These are phyloP conservation scores for Gryllus longicercus DNA, from an alignment of 2,888 invertebrate species.

Conservation along the genomic window DNA sequence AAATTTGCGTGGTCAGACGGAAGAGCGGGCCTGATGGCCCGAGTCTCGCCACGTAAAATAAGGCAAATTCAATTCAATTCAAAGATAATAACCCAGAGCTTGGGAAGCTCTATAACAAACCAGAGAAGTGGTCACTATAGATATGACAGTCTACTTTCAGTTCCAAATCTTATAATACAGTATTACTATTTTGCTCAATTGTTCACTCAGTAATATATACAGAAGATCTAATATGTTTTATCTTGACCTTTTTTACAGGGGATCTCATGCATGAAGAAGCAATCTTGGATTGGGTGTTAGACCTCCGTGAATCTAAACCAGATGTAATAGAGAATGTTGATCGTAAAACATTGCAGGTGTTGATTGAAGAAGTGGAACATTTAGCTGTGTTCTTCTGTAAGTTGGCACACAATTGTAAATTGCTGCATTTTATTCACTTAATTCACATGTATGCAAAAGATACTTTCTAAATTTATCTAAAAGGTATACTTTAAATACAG, in stretches of 20 bases:
- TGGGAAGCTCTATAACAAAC: too few species aligned
- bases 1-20: too few species aligned
- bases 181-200: not conserved
- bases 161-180: too few species aligned
- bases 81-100: too few species aligned
- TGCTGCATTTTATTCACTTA: constrained; percentile 23
- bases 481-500: not conserved
- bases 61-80: too few species aligned
- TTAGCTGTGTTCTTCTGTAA: constrained; percentile 89
- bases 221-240: not conserved
- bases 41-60: too few species aligned
- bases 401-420: constrained; percentile 41
- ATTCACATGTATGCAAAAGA: too few species aligned
- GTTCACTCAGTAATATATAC: not conserved
- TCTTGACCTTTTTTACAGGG: constrained; percentile 40
- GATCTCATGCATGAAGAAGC: constrained; percentile 89
- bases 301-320: constrained; percentile 76
- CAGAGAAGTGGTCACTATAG: too few species aligned
- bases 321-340: constrained; percentile 90
- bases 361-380: constrained; percentile 86
- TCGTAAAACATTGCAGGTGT: constrained; percentile 80
- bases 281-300: constrained; percentile 85
- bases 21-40: too few species aligned
- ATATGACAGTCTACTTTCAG: too few species aligned
- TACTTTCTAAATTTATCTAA: not conserved